These are phyloP conservation scores for Tachina grossa DNA, from an alignment of 2,888 invertebrate species.

Conservation along the genomic window DNA sequence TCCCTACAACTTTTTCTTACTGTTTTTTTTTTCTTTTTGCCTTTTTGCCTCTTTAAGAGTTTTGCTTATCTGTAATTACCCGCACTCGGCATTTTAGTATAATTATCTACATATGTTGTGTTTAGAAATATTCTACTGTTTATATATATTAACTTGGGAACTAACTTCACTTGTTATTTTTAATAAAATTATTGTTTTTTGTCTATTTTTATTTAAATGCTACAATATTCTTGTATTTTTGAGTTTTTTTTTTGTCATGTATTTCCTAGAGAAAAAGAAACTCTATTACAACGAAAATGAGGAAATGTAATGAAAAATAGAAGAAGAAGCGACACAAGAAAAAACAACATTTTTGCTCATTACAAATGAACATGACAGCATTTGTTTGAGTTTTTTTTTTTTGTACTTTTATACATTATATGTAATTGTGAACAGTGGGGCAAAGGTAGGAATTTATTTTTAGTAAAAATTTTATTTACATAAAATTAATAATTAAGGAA, in stretches of 20 bases:
- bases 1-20: neutral
- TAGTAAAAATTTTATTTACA: no score
- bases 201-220: conserved; percentile 45
- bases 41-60: conserved; percentile 12
- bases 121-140: conserved; percentile 33
- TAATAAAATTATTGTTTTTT: conserved; percentile 60
- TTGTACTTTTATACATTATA: conserved; percentile 11
- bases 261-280: conserved; percentile 47
- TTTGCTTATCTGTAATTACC: conserved; percentile 61
- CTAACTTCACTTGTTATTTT: conserved; percentile 40
- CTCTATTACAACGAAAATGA: conserved; percentile 48
- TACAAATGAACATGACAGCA: conserved; percentile 71
- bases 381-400: conserved; percentile 17
- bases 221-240: conserved; percentile 41
- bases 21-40: neutral
- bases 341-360: conserved; percentile 68
- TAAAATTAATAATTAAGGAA: no score
- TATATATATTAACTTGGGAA: conserved; percentile 40
- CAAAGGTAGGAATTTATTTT: neutral
- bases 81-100: conserved; percentile 53
- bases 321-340: conserved; percentile 16
- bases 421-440: conserved; percentile 45
- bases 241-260: conserved; percentile 35
- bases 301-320: conserved; percentile 31
- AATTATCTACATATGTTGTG: conserved; percentile 69